A percentile compares a stretch with the other conserved stretches of the same genome.
Evolutionary conservation across 2,888 invertebrate genomes (phyloP).

Genomic region (Hecatera dysodea): DNA sequence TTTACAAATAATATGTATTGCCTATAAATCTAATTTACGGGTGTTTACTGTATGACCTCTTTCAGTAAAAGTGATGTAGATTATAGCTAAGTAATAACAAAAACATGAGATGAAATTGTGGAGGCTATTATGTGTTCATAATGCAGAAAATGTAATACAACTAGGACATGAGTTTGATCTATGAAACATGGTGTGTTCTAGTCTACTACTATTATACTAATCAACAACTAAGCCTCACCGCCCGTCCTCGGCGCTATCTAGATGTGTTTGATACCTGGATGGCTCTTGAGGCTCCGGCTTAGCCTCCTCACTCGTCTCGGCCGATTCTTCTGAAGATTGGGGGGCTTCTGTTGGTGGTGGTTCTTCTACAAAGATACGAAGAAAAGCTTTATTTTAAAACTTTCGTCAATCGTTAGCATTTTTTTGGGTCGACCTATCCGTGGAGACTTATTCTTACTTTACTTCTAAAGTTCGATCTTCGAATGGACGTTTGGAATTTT

Average conservation of each 20-base stretch:
- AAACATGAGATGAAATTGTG: slow-evolving; percentile 9
- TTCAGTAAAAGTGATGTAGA: neutral
- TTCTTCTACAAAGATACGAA: slow-evolving; percentile 19
- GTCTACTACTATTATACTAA: slow-evolving; percentile 47
- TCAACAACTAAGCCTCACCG: slow-evolving; percentile 80
- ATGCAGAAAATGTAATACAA: neutral
- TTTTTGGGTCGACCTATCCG: neutral
- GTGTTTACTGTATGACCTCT: neutral
- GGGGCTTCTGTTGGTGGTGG: slow-evolving; percentile 39
- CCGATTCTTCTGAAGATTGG: slow-evolving; percentile 56
- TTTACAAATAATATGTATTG: neutral
- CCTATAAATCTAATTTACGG: neutral
- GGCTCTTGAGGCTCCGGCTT: slow-evolving; percentile 79
- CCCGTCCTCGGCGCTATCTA: slow-evolving; percentile 81
- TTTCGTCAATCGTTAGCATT: too few relatives aligned
- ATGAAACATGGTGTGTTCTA: slow-evolving; percentile 19
- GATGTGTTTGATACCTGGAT: slow-evolving; percentile 88
- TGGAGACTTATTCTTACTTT: neutral
- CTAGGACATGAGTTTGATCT: neutral
- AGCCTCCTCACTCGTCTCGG: slow-evolving; percentile 64
- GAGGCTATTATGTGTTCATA: neutral
- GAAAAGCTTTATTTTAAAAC: neutral
- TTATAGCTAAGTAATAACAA: neutral
- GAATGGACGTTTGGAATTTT: neutral
- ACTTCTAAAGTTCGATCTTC: neutral